These are phyloP conservation scores for Carterocephalus palaemon DNA, from an alignment of 2,888 invertebrate species.

Conservation along the genomic window DNA sequence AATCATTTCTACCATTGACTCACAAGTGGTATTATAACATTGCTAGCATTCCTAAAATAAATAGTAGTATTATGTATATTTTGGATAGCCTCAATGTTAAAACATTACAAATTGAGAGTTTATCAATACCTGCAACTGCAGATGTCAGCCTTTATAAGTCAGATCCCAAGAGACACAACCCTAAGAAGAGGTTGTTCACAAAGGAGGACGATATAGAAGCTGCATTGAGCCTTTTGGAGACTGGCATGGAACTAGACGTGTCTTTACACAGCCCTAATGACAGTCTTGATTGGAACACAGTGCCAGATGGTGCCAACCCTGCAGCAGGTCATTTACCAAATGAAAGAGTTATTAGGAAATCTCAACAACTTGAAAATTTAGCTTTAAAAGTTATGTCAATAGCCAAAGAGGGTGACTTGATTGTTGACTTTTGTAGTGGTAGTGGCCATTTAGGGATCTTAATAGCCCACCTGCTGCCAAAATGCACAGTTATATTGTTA, in stretches of 20 bases:
- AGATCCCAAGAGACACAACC: constrained; percentile 87
- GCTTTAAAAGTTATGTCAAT: constrained; percentile 86
- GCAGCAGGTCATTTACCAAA: constrained; percentile 88
- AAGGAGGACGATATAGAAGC: constrained; percentile 86
- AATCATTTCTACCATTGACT: constrained; percentile 79
- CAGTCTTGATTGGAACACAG: constrained; percentile 81
- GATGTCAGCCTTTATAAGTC: constrained; percentile 86
- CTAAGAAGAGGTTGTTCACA: constrained; percentile 85
- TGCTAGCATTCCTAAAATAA: constrained; percentile 41
- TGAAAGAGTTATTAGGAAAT: constrained; percentile 86
- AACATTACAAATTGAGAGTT: constrained; percentile 34
- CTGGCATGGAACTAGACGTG: constrained; percentile 64
- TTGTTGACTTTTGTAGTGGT: constrained; percentile 97
- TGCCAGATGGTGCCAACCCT: constrained; percentile 88
- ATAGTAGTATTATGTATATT: constrained; percentile 32
- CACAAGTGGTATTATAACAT: constrained; percentile 80
- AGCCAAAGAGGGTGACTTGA: constrained; percentile 82
- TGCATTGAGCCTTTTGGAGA: constrained; percentile 66
- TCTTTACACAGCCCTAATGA: constrained; percentile 43
- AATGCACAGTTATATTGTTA: constrained; percentile 87
- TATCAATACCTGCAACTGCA: constrained; percentile 68
- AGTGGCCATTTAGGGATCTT: constrained; percentile 95
- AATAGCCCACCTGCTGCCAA: constrained; percentile 87
- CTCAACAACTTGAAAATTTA: constrained; percentile 92
- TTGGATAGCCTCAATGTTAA: constrained; percentile 35